A percentile compares a stretch with the other conserved stretches of the same genome.
Evolutionary conservation across 35 echinoderm and acorn worm species (phyloP).

Genomic region (Apostichopus japonicus): DNA sequence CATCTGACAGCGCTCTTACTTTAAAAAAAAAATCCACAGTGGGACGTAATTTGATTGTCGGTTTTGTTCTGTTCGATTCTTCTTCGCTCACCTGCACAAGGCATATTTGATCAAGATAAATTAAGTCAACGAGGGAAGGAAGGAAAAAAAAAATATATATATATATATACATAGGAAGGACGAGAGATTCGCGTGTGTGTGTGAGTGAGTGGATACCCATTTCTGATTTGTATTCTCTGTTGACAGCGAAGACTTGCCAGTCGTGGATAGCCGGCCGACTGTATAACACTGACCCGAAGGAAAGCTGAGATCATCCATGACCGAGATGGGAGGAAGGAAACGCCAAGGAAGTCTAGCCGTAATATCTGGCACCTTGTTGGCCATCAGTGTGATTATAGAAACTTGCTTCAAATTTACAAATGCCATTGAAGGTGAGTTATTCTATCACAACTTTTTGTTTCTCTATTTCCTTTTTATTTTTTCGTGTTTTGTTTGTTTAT

Average conservation of each 20-base stretch:
- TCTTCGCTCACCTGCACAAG: neutral
- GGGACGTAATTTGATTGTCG: conserved; percentile 2
- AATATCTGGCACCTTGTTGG: conserved; percentile 25
- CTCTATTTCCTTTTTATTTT: no score
- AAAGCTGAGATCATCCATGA: neutral
- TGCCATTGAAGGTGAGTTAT: conserved; percentile 20
- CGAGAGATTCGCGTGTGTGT: neutral
- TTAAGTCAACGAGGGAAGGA: neutral
- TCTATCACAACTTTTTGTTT: no score
- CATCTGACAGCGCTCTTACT: neutral
- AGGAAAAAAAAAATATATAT: neutral
- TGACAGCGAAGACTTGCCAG: conserved; percentile 16
- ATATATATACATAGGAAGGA: neutral
- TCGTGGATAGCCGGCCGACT: conserved; percentile 21
- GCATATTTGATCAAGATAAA: conserved; percentile 47
- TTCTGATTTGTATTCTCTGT: conserved; percentile 7
- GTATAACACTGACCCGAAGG: conserved; percentile 16
- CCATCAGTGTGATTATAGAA: conserved; percentile 3
- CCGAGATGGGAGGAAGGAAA: conserved; percentile 35
- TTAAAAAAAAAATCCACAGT: neutral
- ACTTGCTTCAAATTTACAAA: conserved; percentile 40
- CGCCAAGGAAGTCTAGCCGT: neutral
- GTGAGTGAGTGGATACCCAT: neutral
- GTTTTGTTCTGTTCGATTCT: conserved; percentile 21
- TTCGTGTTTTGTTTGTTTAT: no score